Percentiles rank a stretch among this genome's conserved stretches.
Evolutionary conservation across 2,113 vertebrate genomes (phyloP).

Genomic region (Ornithorhynchus anatinus): DNA sequence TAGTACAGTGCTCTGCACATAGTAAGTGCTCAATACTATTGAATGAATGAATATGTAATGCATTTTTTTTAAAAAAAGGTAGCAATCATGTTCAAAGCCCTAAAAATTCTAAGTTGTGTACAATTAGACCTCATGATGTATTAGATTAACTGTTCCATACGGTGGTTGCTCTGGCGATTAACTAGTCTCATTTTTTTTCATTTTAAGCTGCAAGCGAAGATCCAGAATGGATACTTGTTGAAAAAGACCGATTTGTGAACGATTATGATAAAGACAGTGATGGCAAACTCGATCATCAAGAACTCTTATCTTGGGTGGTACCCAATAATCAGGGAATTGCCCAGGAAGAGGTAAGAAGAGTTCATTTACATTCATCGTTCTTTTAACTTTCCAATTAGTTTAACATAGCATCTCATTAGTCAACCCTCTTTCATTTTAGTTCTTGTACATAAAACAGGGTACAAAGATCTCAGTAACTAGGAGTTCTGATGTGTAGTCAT

Average conservation of each 20-base stretch:
- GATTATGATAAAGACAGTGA: slow-evolving; percentile 92
- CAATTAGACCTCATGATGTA: too few relatives aligned
- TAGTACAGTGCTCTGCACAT: too few relatives aligned
- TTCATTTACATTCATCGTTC: fast-evolving
- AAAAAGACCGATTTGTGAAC: slow-evolving; percentile 89
- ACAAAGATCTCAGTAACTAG: not conserved
- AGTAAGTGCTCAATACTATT: too few relatives aligned
- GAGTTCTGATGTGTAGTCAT: not conserved
- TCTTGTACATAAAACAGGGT: not conserved
- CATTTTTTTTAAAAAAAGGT: too few relatives aligned
- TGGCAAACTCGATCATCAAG: slow-evolving; percentile 83
- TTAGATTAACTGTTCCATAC: too few relatives aligned
- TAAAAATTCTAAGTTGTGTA: too few relatives aligned
- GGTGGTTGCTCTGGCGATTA: too few relatives aligned
- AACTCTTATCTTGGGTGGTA: slow-evolving; percentile 91
- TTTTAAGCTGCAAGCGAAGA: slow-evolving; percentile 76
- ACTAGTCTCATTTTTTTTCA: slow-evolving; percentile 17
- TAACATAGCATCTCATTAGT: too few relatives aligned
- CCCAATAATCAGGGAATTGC: slow-evolving; percentile 93
- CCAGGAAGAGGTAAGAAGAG: slow-evolving; percentile 84
- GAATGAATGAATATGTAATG: too few relatives aligned
- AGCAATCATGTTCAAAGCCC: too few relatives aligned
- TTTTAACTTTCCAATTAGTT: too few relatives aligned
- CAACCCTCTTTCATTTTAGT: not conserved
- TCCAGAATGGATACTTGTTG: slow-evolving; percentile 92